Conservation (phyloP, 1,140 invertebrate genomes). For the Anastatus disparis region DNA sequence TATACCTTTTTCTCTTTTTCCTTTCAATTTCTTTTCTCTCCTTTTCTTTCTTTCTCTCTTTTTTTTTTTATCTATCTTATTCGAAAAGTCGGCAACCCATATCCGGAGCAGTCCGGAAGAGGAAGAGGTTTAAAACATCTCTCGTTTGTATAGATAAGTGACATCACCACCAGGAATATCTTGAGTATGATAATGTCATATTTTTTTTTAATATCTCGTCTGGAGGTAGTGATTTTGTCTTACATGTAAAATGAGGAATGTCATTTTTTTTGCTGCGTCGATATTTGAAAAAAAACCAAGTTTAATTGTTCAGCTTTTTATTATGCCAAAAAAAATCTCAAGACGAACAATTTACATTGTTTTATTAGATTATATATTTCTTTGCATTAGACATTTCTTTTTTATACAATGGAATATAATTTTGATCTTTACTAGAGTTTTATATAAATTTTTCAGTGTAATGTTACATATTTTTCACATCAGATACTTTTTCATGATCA, state of each 20-base stretch:
- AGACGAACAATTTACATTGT: background rate
- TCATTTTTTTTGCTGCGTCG: conserved; percentile 2
- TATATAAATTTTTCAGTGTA: conserved; percentile 27
- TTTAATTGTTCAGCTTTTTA: conserved; percentile 33
- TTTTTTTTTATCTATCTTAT: background rate
- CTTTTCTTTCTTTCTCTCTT: background rate
- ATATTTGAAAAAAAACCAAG: no score
- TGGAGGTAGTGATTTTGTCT: conserved; percentile 34
- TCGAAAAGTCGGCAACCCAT: conserved; percentile 15
- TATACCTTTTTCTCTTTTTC: background rate
- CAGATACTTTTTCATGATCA: no score
- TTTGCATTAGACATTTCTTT: conserved; percentile 29
- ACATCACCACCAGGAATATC: conserved; percentile 28
- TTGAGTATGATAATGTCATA: background rate
- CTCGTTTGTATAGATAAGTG: conserved; percentile 21
- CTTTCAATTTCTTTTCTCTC: conserved; percentile 38
- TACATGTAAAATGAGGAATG: conserved; percentile 25
- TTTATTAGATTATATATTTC: conserved; percentile 19
- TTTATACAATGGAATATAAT: conserved; percentile 9
- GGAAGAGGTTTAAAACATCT: conserved; percentile 15
- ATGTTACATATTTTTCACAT: no score
- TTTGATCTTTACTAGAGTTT: conserved; percentile 13
- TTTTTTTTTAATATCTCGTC: background rate
- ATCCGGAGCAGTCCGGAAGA: conserved; percentile 28
- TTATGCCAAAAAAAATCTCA: conserved; percentile 15